These are phyloP conservation scores for Scortum barcoo DNA, from an alignment of 2,113 vertebrate genomes.

Conservation along the genomic window DNA sequence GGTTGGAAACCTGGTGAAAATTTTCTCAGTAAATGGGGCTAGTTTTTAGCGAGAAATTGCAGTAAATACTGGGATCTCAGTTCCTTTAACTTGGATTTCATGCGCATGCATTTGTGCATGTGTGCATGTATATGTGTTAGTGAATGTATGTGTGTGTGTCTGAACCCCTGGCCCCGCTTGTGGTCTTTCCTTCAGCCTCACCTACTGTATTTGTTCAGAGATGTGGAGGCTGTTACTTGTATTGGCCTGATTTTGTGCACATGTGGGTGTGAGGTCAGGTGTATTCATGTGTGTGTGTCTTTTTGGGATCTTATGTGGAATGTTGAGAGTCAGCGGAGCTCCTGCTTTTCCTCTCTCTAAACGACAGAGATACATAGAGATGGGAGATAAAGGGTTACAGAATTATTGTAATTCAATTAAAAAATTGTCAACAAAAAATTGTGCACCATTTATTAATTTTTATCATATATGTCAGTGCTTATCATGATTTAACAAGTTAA, in stretches of 20 bases:
- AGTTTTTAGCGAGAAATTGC: neutral
- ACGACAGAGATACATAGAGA: conserved; percentile 8
- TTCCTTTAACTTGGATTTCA: neutral
- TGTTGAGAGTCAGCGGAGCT: conserved; percentile 46
- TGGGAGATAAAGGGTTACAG: conserved; percentile 6
- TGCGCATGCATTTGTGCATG: neutral
- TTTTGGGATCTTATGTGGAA: conserved; percentile 52
- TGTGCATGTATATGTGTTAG: neutral
- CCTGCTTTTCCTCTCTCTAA: conserved; percentile 18
- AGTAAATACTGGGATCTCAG: neutral
- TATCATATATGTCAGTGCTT: neutral
- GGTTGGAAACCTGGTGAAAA: neutral
- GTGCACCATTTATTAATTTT: neutral
- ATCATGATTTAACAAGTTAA: conserved; percentile 5
- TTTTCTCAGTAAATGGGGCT: neutral
- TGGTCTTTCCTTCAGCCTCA: conserved; percentile 42
- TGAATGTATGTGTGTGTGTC: neutral
- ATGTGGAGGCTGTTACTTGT: conserved; percentile 29
- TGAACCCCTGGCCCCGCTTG: neutral
- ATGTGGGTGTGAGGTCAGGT: conserved; percentile 65
- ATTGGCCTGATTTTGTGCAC: conserved; percentile 38
- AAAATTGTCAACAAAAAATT: conserved; percentile 3
- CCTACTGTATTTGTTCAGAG: conserved; percentile 44
- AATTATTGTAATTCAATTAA: neutral
- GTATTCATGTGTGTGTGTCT: conserved; percentile 41